Conservation (phyloP, 2,113 vertebrate species). For the Gobio gobio region DNA sequence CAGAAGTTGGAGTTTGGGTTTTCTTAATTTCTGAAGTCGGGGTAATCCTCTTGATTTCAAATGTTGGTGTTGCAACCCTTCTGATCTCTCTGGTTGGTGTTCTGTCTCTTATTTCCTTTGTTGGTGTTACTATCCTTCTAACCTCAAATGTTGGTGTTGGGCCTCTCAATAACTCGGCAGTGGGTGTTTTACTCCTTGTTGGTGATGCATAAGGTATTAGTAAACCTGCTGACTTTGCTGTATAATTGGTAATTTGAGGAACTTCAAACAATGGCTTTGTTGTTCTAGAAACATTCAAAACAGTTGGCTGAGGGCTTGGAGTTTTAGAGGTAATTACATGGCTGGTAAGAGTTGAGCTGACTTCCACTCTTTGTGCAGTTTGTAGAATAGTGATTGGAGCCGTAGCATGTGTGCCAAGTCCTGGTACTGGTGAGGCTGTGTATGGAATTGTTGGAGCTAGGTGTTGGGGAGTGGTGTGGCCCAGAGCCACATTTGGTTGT, state of each 20-base stretch:
- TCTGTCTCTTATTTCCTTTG: conserved; percentile 39
- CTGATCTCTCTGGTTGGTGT: conserved; percentile 52
- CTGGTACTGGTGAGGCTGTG: conserved; percentile 34
- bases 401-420: conserved; percentile 29
- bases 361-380: conserved; percentile 28
- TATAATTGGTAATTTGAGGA: conserved; percentile 76
- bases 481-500: conserved; percentile 58
- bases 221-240: conserved; percentile 66
- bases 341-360: conserved; percentile 22
- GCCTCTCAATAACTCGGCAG: conserved; percentile 44
- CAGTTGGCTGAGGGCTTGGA: conserved; percentile 67
- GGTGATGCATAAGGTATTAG: conserved; percentile 62
- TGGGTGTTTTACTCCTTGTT: conserved; percentile 46
- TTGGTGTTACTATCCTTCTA: conserved; percentile 40
- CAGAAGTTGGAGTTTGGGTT: conserved; percentile 22
- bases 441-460: conserved; percentile 50
- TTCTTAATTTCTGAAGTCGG: conserved; percentile 50
- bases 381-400: conserved; percentile 46
- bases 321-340: conserved; percentile 61
- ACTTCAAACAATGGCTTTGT: conserved; percentile 79
- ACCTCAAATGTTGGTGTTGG: conserved; percentile 44
- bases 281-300: conserved; percentile 66
- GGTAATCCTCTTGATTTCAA: conserved; percentile 47
- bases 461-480: conserved; percentile 61
- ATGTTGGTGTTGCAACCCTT: conserved; percentile 35